Evolutionary conservation across 2,888 invertebrate genomes (phyloP), one percentile per base, ranked within the genome.

Genomic region (Cosmia pyralina): DNA sequence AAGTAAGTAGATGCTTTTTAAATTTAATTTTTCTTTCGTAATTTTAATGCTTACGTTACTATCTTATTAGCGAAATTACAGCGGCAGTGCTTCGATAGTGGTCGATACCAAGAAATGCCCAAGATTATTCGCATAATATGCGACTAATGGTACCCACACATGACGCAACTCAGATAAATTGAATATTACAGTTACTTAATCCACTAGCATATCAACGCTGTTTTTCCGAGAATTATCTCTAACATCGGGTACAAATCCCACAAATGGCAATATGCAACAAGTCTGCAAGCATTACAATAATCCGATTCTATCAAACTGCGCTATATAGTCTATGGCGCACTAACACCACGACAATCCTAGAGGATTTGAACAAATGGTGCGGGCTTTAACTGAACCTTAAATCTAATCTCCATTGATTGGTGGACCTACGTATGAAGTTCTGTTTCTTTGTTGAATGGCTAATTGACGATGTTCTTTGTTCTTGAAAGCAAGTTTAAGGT

Each of bases 271-370:
- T 77, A 81, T 72, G 79, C 82, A 81, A 81, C 82, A 82, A 78
- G 81, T 81, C 38, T 59, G 65, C 50, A 62, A 81, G 68, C 70
- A 64, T 71, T 66, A 79, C 62, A 66, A 71, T 82, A 82, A 82
- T 78, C 74, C 58, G 2, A 38, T 75, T 58, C 53, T 55, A 66
- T 82, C 65, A 46, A 81, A 81, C 46, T 78, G 74, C 68, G 55
- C 38, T 82, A 74, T 74, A 69, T 62, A 70, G 68, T 74, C 65
- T 67, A 57, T 46, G 55, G 63, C 22, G 48, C 44, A 52, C 59
- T 59, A 70, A 81, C 74, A 69, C 46, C 17, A 60, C 62, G 82
- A 69, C 71, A 75, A 79, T 80, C 81, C 72, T 41, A 44, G 59
- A 19, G 65, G 77, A 73, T 77, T 81, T 67, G 55, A 64, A 67